Base-by-base conservation (phyloP, 2,888 invertebrate species). In the Patella ulyssiponensis region DNA sequence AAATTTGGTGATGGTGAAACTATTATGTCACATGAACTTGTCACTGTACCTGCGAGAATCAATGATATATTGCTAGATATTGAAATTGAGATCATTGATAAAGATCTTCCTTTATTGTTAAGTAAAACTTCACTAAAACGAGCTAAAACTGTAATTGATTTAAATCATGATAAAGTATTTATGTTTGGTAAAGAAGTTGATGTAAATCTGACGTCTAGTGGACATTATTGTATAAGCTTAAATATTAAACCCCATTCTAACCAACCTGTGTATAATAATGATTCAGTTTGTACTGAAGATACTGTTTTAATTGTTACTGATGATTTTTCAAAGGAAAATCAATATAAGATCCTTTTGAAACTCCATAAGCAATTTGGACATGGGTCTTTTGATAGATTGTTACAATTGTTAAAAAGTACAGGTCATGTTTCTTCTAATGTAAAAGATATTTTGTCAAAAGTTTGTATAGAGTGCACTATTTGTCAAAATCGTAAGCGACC, bases 361-460 rank as follows among this genome's bases (percentile, higher is more conserved):
- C 14, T 70, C 12, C 70, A 70, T 33, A 70, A 70, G 3, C 70
- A 70, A 33, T 70, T 70, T 70, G 70, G 70, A 14, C 70, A 70
- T 70, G 70, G 15, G 15, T 17, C 70, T 17, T 27, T 23, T 12
- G 33, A 23, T 27, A 70, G 33, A 70, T 33, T 70, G 20, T 70
- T 70, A 70, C 1, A 14, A n/a, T 33, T 70, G 27, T 27, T 7
- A 33, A 70, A 27, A 27, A 27, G 14, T 73, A 73, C 27, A n/a
- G n/a, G n/a, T n/a, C n/a, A n/a, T n/a, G n/a, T n/a, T n/a, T n/a
- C n/a, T n/a, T n/a, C n/a, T n/a, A n/a, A n/a, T n/a, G n/a, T n/a
- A n/a, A n/a, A n/a, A n/a, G n/a, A n/a, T n/a, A n/a, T n/a, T n/a
- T n/a, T n/a, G n/a, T n/a, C n/a, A n/a, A n/a, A n/a, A n/a, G n/a